These are phyloP conservation scores for Rhynchotus rufescens DNA, from an alignment of 2,797 vertebrate species.

Conservation along the genomic window DNA sequence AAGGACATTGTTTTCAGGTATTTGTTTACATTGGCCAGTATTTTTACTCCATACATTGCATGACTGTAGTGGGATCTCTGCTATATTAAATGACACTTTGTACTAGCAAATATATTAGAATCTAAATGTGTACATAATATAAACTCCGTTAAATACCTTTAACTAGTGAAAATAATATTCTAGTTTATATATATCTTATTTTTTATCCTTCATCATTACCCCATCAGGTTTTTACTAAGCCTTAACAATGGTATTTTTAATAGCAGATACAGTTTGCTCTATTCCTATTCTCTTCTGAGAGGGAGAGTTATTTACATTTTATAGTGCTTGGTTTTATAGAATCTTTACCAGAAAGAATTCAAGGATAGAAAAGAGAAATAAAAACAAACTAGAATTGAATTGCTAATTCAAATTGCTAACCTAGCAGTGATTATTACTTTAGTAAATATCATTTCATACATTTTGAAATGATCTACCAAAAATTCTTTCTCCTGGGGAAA, in stretches of 20 bases:
- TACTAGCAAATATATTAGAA: not conserved
- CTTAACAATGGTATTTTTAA: not conserved
- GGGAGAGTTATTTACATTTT: not conserved
- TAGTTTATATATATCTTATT: not conserved
- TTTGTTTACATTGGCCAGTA: not conserved
- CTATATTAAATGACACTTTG: not conserved
- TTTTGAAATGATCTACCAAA: not conserved
- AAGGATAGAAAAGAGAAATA: not conserved
- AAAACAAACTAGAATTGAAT: not conserved
- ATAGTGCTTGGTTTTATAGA: not conserved
- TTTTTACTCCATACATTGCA: not conserved
- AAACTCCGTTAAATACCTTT: not conserved
- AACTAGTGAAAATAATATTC: not conserved
- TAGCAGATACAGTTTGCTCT: not conserved
- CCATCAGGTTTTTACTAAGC: not conserved
- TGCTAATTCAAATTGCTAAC: not conserved
- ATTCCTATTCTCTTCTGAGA: not conserved
- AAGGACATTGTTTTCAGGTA: not conserved
- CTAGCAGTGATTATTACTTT: not conserved
- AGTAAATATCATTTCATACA: not conserved
- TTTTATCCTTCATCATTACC: not conserved
- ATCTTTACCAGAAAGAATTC: not conserved
- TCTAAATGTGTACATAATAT: not conserved
- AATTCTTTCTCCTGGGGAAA: not conserved
- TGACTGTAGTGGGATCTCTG: not conserved